Evolutionary conservation across 2,113 vertebrate genomes (phyloP), one percentile per base, ranked within the genome.

Genomic region (Aplodontia rufa): DNA sequence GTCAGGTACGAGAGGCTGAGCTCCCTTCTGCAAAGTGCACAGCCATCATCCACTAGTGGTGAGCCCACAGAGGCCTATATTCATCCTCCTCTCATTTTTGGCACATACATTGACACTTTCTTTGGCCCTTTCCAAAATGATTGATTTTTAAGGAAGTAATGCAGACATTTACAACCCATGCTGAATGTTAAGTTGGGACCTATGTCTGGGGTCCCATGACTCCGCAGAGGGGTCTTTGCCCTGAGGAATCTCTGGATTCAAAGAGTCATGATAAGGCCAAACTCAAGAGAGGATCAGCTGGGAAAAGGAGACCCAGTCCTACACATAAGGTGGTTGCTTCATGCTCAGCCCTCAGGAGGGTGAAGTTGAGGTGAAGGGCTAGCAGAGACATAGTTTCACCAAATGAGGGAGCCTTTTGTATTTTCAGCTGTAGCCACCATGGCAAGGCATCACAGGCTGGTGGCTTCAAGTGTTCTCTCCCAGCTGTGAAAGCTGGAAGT

Each of bases 1-100:
- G 5, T 24, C 64, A 37, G 7, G 12, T n/a, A 7, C 66, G 22
- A 58, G 9, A 28, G 1, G 17, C 51, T 0, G 2, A 40, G 80
- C 26, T 10, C 0, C 12, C 4, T n/a, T 60, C 53, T 45, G 35
- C 42, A 42, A 35, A 88, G 30, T 6, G 1, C 24, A 37, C 3
- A 24, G 13, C 7, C 1, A 6, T 1, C 5, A 14, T 49, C 26
- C 16, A 8, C 28, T 14, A 79, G 62, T 2, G 6, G 19, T 3
- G 16, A 37, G 6, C 49, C 49, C 26, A 8, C 28, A 10, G 26
- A 58, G n/a, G 16, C 3, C 37, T 2, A 6, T 55, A 20, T 55
- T 12, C 20, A 47, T 13, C 35, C 40, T 3, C 16, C 19, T 40
- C 45, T n/a, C n/a, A n/a, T 62, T 19, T 16, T 35, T 47, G 3